Evolutionary conservation across 2,113 vertebrate species (phyloP).

Genomic region (Oreotrochilus melanogaster): DNA sequence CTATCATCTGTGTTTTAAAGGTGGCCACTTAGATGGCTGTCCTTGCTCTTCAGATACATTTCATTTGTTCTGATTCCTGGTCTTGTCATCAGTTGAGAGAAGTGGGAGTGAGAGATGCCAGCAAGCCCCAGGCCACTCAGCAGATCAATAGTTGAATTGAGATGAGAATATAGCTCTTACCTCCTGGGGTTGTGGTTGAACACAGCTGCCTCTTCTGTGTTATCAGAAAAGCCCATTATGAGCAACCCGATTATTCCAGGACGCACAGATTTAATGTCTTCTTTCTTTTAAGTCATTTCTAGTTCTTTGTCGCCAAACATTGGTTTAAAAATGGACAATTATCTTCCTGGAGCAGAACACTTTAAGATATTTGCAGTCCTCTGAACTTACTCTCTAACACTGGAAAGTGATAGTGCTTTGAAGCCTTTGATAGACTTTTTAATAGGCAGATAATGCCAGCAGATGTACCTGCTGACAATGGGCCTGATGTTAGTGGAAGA

Average conservation of each 20-base stretch:
- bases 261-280: conserved; percentile 15
- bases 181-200: neutral
- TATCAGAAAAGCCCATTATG: conserved; percentile 29
- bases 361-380: neutral
- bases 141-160: neutral
- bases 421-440: neutral
- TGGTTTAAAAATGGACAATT: conserved; percentile 1
- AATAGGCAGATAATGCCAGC: conserved; percentile 13
- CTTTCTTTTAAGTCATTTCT: conserved; percentile 19
- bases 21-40: neutral
- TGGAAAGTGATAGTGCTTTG: neutral
- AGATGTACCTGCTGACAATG: conserved; percentile 27
- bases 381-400: neutral
- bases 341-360: neutral
- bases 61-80: neutral
- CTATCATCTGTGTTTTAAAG: neutral
- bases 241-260: neutral
- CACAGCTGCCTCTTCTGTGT: neutral
- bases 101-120: neutral
- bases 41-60: neutral
- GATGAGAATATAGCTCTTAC: neutral
- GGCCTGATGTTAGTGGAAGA: conserved; percentile 16
- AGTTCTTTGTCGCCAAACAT: neutral
- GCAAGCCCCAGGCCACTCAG: neutral
- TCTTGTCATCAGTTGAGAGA: neutral